These are phyloP conservation scores for Apaloderma vittatum DNA, from an alignment of 2,113 vertebrate genomes.

Conservation along the genomic window DNA sequence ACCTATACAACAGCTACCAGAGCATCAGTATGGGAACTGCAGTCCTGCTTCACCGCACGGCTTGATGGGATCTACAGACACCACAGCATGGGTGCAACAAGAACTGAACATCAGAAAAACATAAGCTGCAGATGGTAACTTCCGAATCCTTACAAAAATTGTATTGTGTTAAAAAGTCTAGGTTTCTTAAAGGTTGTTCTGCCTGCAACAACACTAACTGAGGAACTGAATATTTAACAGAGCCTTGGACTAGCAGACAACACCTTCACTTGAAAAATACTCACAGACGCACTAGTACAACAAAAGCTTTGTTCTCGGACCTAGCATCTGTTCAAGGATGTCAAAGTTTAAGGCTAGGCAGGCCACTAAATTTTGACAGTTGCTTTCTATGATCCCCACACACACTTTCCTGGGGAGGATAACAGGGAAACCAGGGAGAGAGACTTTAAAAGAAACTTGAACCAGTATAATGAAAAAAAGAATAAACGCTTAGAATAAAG, in stretches of 20 bases:
- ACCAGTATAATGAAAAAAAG: too few relatives aligned
- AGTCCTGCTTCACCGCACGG: background rate
- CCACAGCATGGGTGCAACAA: rapidly evolving
- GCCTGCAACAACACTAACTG: background rate
- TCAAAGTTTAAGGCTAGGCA: too few relatives aligned
- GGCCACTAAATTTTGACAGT: too few relatives aligned
- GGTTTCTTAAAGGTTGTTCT: background rate
- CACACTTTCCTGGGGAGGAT: too few relatives aligned
- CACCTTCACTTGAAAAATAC: background rate
- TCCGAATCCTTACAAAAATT: background rate
- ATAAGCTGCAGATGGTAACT: background rate
- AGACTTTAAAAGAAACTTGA: too few relatives aligned
- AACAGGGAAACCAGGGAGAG: too few relatives aligned
- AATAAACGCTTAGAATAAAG: too few relatives aligned
- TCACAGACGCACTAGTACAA: background rate
- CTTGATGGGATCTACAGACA: background rate
- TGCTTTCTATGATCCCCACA: too few relatives aligned
- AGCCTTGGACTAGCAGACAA: background rate
- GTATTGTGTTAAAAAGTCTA: background rate
- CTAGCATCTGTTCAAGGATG: background rate
- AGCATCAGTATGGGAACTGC: background rate
- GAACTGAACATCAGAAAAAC: background rate
- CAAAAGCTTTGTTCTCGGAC: background rate
- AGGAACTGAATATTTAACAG: background rate
- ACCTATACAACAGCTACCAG: background rate